Evolutionary conservation across 2,797 vertebrate genomes (phyloP).

Genomic region (Momotus momota): DNA sequence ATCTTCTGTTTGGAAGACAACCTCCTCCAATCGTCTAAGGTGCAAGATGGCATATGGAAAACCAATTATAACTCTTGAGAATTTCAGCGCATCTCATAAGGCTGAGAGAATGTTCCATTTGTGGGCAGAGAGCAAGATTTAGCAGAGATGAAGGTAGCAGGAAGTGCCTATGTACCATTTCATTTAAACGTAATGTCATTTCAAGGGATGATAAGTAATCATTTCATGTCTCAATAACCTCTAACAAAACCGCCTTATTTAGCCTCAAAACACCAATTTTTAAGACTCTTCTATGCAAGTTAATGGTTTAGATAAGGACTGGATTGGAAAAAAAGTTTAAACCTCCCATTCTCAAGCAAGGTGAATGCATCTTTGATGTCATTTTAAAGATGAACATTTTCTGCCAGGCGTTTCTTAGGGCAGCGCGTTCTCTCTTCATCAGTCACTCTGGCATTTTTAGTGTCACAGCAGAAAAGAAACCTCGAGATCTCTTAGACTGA

Average conservation of each 20-base stretch:
- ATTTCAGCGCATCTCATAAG: constrained; percentile 65
- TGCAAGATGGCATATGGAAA: constrained; percentile 62
- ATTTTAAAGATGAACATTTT: constrained; percentile 42
- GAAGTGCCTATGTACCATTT: constrained; percentile 53
- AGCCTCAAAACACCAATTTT: constrained; percentile 26
- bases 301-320: constrained; percentile 59
- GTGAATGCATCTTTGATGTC: constrained; percentile 65
- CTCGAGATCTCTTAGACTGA: background rate
- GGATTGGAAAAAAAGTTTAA: constrained; percentile 45
- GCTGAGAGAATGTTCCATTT: constrained; percentile 70
- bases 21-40: constrained; percentile 61
- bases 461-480: constrained; percentile 13
- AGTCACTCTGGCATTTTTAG: constrained; percentile 31
- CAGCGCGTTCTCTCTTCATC: constrained; percentile 28
- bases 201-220: constrained; percentile 69
- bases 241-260: constrained; percentile 62
- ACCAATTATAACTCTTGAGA: constrained; percentile 72
- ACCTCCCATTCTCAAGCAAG: constrained; percentile 40
- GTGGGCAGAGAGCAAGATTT: constrained; percentile 69
- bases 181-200: constrained; percentile 74
- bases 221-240: constrained; percentile 71
- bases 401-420: constrained; percentile 41
- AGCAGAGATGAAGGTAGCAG: constrained; percentile 62
- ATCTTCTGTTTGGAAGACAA: constrained; percentile 55
- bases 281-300: constrained; percentile 45